phyloP scores from a whole-genome alignment of 1,140 invertebrate genomes.

The Ditylenchus dipsaci region DNA sequence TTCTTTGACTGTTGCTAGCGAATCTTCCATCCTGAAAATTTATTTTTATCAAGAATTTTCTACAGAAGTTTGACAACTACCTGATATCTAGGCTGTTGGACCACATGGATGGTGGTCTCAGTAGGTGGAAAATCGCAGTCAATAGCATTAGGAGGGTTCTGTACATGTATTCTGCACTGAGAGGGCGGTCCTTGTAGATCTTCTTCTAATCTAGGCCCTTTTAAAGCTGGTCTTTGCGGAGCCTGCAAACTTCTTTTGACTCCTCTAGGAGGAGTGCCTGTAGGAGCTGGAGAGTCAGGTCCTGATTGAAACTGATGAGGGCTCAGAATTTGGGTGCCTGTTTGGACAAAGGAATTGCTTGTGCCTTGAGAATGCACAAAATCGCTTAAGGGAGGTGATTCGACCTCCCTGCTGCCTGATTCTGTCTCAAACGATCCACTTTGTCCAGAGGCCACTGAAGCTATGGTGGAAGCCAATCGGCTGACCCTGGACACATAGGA shows the following conservation, averaged over 20 bases:
- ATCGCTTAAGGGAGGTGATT: background rate
- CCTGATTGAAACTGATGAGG: no score
- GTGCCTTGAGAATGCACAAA: no score
- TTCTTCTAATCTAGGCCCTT: no score
- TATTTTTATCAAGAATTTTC: conserved; percentile 6
- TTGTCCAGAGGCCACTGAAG: conserved; percentile 3
- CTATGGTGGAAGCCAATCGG: conserved; percentile 3
- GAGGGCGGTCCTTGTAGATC: background rate
- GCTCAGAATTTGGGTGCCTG: no score
- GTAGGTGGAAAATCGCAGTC: conserved; percentile 18
- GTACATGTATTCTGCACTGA: conserved; percentile 25
- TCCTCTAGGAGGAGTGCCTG: no score
- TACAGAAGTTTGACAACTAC: conserved; percentile 2
- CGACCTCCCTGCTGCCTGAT: background rate
- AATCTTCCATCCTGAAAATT: background rate
- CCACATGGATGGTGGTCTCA: conserved; percentile 21
- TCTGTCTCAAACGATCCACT: background rate
- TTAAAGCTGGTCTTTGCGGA: no score
- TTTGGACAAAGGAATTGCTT: no score
- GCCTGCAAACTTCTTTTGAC: no score
- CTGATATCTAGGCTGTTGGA: conserved; percentile 3
- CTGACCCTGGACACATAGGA: background rate
- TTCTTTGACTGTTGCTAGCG: no score
- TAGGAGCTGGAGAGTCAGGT: no score
- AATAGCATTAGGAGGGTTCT: conserved; percentile 19